Evolutionary conservation across 2,113 vertebrate genomes (phyloP), one percentile per base, ranked within the genome.

Genomic region (Mystacornis crossleyi): DNA sequence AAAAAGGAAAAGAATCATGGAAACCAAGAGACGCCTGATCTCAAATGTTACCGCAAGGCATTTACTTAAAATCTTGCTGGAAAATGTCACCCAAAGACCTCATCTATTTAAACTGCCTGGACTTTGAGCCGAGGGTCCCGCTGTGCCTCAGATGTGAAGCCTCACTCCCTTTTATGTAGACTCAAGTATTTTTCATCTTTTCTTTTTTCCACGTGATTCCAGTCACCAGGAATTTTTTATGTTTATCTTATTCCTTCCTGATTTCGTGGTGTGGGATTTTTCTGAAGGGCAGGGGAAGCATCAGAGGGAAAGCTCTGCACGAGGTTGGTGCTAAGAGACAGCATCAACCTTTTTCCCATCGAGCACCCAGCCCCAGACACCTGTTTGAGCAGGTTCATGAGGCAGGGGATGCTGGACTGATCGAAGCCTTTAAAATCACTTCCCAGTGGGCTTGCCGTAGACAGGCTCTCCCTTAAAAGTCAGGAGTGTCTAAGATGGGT

Each of bases 21-120:
- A 93, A 91, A 92, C 38, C 14, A 33, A 64, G 90, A 91, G 93
- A 77, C 1, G 14, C 78, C 90, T 55, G 65, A 86, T 85, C 73
- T 95, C 97, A 98, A 98, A 98, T 97, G 97, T 98, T 97, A 97
- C 84, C 89, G 96, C 50, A 70, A 95, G 95, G 92, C 86, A 75
- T 97, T 98, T 97, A 97, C 93, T 96, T 95, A 91, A 97, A 96
- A 94, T 94, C 95, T 91, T 89, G 61, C 74, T 74, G 91, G 93
- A 95, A 98, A 97, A 98, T 97, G 89, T 92, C 97, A 97, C 91
- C 66, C 77, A 50, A 94, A 95, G 81, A 78, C 79, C 73, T 94
- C 43, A 51, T 57, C 72, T 86, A 65, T 89, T 91, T 83, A 91
- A 65, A 53, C 64, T 43, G 51, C 66, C 47, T 18, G 81, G 94